Base-by-base conservation (phyloP, 37 sponge, comb jelly and placozoan species). In the Tethya wilhelma region DNA sequence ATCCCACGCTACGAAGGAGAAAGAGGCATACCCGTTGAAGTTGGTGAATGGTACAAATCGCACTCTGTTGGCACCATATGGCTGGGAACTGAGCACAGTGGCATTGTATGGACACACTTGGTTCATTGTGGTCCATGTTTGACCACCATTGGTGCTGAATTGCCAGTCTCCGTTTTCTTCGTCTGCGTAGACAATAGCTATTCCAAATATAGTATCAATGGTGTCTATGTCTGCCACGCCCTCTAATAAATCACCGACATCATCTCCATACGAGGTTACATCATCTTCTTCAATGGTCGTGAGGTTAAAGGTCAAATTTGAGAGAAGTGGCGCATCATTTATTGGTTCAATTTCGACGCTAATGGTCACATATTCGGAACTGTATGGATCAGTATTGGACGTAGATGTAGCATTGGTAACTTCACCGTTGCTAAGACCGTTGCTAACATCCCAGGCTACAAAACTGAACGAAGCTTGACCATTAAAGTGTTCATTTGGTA, bases 1-100 rank as follows among this genome's bases (percentile, higher is more conserved):
- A 56, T 96, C 96, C 96, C 96, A 96, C n/a, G 83, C 88, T n/a
- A 84, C 38, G 56, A 93, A 96, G 36, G 78, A 73, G 40, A 96
- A 57, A 5, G 64, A 59, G 2, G 59, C 80, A 29, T 58, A 59
- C 17, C 96, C 96, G 60, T 93, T 86, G 83, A 90, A 93, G 59
- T 96, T 86, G 9, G 23, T 36, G 30, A 66, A 67, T 7, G 96
- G 96, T 12, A 79, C 59, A 71, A 96, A 93, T 32, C 96, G 64
- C 38, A 96, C 64, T 34, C 80, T 81, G 43, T 89, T 84, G 41
- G 20, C 23, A 12, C 71, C 71, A 25, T 22, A 0, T 12, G 95
- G 82, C 12, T 43, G 38, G 30, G 90, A 89, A 34, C 83, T 84
- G 40, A 92, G 84, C 7, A 94, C 46, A 32, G 87, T 82, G 25